phyloP scores from a whole-genome alignment of 2,888 invertebrate species.

The Creontiades dilutus region DNA sequence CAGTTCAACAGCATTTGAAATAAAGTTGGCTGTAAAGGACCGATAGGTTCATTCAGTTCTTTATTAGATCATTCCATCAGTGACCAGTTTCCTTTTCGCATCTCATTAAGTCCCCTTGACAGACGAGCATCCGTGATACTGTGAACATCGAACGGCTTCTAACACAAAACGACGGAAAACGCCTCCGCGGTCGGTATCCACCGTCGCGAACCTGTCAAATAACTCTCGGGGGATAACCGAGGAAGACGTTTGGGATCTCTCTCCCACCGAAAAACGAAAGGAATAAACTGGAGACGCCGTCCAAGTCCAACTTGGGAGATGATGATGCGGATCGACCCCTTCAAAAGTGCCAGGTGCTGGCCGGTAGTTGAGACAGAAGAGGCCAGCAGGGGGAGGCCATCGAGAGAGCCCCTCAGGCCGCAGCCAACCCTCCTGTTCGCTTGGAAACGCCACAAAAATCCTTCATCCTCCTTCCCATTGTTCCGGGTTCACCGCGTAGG shows the following conservation, averaged over 20 bases:
- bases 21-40: too few relatives aligned
- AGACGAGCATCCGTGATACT: background rate
- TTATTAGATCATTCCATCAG: too few relatives aligned
- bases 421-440: background rate
- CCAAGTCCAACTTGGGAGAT: background rate
- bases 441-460: conserved; percentile 1
- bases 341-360: conserved; percentile 43
- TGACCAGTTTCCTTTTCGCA: too few relatives aligned
- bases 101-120: too few relatives aligned
- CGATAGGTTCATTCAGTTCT: too few relatives aligned
- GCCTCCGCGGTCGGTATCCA: background rate
- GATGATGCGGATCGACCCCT: conserved; percentile 8
- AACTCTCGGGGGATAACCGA: background rate
- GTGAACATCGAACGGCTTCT: background rate
- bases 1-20: too few relatives aligned
- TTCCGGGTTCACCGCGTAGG: conserved; percentile 6
- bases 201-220: conserved; percentile 8
- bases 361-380: background rate
- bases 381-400: too few relatives aligned
- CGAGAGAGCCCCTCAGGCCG: background rate
- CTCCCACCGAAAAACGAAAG: background rate
- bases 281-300: background rate
- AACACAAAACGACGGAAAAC: background rate
- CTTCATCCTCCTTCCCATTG: conserved; percentile 29
- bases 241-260: background rate